Percentiles rank a stretch among this genome's conserved stretches.
Conservation (phyloP, 2,888 invertebrate species). For the Ennomos fuscantarius region DNA sequence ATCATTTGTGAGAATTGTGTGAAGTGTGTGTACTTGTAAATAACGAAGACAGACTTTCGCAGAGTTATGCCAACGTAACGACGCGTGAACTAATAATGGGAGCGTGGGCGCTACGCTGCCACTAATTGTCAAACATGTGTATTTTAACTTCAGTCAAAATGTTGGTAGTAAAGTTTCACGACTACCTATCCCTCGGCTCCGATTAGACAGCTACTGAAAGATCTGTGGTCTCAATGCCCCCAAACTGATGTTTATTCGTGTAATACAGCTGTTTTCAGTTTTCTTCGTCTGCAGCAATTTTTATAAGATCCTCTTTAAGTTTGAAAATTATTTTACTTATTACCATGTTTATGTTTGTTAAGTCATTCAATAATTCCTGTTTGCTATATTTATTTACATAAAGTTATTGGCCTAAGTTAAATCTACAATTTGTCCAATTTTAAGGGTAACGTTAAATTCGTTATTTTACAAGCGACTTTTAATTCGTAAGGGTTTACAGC, state of each 20-base stretch:
- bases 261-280: constrained; percentile 51
- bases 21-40: constrained; percentile 22
- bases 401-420: too few species aligned
- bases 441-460: too few species aligned
- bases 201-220: constrained; percentile 71
- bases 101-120: constrained; percentile 61
- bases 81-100: constrained; percentile 73
- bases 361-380: too few species aligned
- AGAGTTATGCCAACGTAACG: constrained; percentile 52
- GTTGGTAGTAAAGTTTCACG: constrained; percentile 70
- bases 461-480: too few species aligned
- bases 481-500: too few species aligned
- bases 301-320: constrained; percentile 9
- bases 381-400: too few species aligned
- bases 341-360: too few species aligned
- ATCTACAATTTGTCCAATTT: too few species aligned
- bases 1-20: neutral
- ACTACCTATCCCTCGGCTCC: constrained; percentile 58
- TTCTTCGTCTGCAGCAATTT: constrained; percentile 43
- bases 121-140: constrained; percentile 80
- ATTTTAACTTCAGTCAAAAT: constrained; percentile 76
- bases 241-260: constrained; percentile 53
- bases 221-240: constrained; percentile 58
- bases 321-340: neutral
- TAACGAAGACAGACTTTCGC: constrained; percentile 20